Percentiles rank a stretch among this genome's conserved stretches.
Conservation (phyloP, 1,140 invertebrate species). For the Drosophila sproati region DNA sequence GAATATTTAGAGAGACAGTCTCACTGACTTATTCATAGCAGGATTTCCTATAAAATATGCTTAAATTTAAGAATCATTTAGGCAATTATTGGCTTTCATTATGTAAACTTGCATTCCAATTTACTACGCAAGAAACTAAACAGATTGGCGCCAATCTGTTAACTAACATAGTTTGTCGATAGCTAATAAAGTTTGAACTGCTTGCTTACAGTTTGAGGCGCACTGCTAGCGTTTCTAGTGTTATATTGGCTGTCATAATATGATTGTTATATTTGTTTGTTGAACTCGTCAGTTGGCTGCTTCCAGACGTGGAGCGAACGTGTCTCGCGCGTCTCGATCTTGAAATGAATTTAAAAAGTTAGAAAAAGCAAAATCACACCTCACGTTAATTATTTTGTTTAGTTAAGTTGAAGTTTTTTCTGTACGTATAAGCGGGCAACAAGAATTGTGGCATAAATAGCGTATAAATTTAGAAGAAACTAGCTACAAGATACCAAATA, state of each 20-base stretch:
- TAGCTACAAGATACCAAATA: constrained; percentile 53
- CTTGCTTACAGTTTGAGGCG: constrained; percentile 7
- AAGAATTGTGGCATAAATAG: constrained; percentile 29
- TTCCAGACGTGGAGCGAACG: constrained; percentile 30
- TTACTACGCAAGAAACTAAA: no score
- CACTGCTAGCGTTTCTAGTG: constrained; percentile 11
- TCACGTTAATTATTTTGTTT: constrained; percentile 20
- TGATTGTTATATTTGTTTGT: constrained; percentile 42
- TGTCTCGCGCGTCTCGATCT: constrained; percentile 40
- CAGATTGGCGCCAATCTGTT: no score
- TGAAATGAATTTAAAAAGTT: constrained; percentile 27
- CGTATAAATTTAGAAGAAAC: constrained; percentile 56
- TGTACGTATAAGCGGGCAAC: constrained; percentile 25
- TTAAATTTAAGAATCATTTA: no score
- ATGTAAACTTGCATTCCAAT: no score
- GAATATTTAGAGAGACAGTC: no score
- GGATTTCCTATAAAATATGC: no score
- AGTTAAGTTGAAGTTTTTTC: constrained; percentile 30
- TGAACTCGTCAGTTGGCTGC: constrained; percentile 49
- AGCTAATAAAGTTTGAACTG: neutral
- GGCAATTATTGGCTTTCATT: no score
- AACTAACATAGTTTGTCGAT: constrained; percentile 1
- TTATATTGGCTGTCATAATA: constrained; percentile 41
- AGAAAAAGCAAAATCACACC: neutral
- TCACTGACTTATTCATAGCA: no score